Conservation (phyloP, 2,113 vertebrate genomes). For the Condylura cristata region DNA sequence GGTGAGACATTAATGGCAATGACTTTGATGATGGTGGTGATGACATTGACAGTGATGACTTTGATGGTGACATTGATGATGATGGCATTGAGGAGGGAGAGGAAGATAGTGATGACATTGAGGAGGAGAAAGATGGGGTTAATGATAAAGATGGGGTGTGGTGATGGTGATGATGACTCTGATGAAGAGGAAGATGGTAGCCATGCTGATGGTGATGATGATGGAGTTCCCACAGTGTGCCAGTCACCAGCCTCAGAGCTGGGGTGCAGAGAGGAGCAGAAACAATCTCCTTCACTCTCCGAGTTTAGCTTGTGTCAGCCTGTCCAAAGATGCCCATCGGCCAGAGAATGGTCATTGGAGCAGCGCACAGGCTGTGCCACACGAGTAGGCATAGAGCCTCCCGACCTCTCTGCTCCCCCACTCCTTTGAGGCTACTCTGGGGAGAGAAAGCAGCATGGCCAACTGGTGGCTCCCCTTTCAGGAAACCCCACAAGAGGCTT, state of each 20-base stretch:
- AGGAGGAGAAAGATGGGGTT: too few species aligned
- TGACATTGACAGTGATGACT: not conserved
- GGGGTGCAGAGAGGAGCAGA: not conserved
- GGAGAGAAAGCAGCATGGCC: not conserved
- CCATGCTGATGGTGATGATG: too few species aligned
- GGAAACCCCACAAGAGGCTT: not conserved
- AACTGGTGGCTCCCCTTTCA: not conserved
- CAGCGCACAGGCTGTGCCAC: not conserved
- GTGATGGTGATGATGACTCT: not conserved
- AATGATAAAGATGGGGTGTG: not conserved
- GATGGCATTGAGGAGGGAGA: too few species aligned
- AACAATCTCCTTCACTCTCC: not conserved
- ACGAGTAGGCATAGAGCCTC: not conserved
- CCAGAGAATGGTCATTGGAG: fast-evolving
- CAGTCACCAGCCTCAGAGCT: fast-evolving
- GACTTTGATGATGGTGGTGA: not conserved
- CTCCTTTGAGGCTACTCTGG: not conserved
- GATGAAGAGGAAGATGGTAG: not conserved
- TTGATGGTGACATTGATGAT: not conserved
- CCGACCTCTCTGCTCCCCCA: not conserved
- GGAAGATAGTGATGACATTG: not conserved
- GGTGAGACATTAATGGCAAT: not conserved
- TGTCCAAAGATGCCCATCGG: not conserved
- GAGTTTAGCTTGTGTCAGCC: not conserved
- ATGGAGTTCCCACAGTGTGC: too few species aligned